These are phyloP conservation scores for Schlechtendalia chinensis DNA, from an alignment of 1,140 invertebrate species.

Conservation along the genomic window DNA sequence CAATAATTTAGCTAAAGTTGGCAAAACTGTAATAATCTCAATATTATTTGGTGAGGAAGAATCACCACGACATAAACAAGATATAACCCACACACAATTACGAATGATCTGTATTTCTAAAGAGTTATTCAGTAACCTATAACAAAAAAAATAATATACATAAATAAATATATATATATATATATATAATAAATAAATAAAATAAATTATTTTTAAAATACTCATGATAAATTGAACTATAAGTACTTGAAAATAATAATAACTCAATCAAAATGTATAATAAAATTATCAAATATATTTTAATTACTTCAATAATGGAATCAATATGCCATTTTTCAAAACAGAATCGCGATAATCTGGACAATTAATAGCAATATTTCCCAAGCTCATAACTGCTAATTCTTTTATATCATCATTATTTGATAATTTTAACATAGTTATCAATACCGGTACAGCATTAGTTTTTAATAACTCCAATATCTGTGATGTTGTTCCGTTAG, in stretches of 20 bases:
- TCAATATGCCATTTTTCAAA: conserved; percentile 77
- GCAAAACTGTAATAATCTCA: conserved; percentile 71
- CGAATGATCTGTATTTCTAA: conserved; percentile 83
- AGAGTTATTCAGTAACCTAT: conserved; percentile 39
- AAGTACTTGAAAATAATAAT: too few species aligned
- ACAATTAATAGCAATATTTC: conserved; percentile 95
- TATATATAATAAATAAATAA: too few species aligned
- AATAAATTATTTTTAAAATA: too few species aligned
- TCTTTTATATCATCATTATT: conserved; percentile 84
- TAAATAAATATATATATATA: too few species aligned
- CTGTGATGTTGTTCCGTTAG: conserved; percentile 93
- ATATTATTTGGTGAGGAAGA: conserved; percentile 89
- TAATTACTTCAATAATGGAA: conserved; percentile 82
- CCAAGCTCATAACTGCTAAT: conserved; percentile 93
- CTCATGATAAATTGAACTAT: too few species aligned
- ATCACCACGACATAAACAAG: conserved; percentile 94
- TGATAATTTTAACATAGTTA: conserved; percentile 70
- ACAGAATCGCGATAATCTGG: conserved; percentile 89
- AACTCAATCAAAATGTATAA: too few species aligned
- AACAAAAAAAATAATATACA: conserved; percentile 1
- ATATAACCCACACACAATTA: conserved; percentile 95
- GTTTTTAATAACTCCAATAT: conserved; percentile 90
- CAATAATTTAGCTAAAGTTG: conserved; percentile 80
- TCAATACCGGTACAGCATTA: conserved; percentile 90
- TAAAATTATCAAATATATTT: too few species aligned